Conservation (phyloP, 2,113 vertebrate genomes). For the Salvelinus fontinalis region DNA sequence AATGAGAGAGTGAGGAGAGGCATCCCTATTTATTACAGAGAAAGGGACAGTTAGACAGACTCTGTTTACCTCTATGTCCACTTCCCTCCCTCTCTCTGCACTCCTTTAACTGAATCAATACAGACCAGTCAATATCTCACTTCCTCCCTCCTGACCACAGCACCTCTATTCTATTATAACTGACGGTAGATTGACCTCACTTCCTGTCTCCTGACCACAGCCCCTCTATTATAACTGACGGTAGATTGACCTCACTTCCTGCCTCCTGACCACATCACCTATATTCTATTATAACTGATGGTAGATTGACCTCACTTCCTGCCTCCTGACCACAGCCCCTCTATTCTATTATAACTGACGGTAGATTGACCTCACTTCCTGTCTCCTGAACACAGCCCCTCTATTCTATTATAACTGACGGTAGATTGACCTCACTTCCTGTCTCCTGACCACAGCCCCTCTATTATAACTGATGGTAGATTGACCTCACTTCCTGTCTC, state of each 20-base stretch:
- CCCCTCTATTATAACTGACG: too few relatives aligned
- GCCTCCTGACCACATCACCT: too few relatives aligned
- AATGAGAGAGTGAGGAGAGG: background rate
- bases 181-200: too few relatives aligned
- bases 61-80: background rate
- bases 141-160: background rate
- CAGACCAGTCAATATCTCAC: slow-evolving; percentile 4
- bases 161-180: too few relatives aligned
- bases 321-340: background rate
- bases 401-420: background rate
- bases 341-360: background rate
- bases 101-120: slow-evolving; percentile 10
- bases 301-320: background rate
- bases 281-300: background rate
- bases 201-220: too few relatives aligned
- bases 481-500: background rate
- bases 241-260: too few relatives aligned
- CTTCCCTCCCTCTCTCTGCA: background rate
- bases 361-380: background rate
- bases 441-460: too few relatives aligned
- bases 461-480: too few relatives aligned
- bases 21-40: background rate
- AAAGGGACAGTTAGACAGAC: background rate
- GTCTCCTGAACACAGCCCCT: background rate
- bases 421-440: background rate